Evolutionary conservation across 2,797 vertebrate species (phyloP).

Genomic region (Manis pentadactyla): DNA sequence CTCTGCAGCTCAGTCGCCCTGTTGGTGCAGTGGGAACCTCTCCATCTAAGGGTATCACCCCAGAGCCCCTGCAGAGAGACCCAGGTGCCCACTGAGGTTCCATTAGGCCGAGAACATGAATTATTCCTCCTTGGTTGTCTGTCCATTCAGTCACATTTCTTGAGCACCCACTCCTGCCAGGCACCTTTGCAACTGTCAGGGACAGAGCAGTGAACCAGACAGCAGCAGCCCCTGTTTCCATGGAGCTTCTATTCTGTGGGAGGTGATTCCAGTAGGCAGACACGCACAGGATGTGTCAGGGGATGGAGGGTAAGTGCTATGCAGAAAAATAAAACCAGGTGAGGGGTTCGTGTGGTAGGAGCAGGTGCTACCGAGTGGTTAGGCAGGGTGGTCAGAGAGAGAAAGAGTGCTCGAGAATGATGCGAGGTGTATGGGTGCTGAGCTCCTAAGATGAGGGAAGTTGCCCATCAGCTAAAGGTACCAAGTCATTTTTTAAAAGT

Average conservation of each 20-base stretch:
- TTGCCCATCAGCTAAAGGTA: background rate
- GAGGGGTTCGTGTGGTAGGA: background rate
- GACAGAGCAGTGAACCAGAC: background rate
- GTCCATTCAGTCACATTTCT: background rate
- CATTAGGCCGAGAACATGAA: background rate
- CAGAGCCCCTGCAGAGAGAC: background rate
- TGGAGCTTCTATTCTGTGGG: background rate
- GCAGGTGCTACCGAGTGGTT: rapidly evolving
- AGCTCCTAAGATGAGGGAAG: background rate
- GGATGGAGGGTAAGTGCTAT: background rate
- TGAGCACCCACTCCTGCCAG: background rate
- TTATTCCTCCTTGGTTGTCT: rapidly evolving
- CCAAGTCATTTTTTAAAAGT: background rate
- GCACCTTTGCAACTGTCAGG: background rate
- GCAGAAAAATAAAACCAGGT: background rate
- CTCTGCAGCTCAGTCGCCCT: background rate
- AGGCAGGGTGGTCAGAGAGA: background rate
- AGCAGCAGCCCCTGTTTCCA: constrained; percentile 23
- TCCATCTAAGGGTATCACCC: rapidly evolving
- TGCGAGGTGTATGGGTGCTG: background rate
- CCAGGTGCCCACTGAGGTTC: background rate
- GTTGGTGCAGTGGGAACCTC: background rate
- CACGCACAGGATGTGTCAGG: background rate
- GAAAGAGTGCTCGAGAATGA: background rate
- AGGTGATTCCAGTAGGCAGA: constrained; percentile 15